phyloP scores from a whole-genome alignment of 1,140 invertebrate genomes.

The Meloidogyne hapla region DNA sequence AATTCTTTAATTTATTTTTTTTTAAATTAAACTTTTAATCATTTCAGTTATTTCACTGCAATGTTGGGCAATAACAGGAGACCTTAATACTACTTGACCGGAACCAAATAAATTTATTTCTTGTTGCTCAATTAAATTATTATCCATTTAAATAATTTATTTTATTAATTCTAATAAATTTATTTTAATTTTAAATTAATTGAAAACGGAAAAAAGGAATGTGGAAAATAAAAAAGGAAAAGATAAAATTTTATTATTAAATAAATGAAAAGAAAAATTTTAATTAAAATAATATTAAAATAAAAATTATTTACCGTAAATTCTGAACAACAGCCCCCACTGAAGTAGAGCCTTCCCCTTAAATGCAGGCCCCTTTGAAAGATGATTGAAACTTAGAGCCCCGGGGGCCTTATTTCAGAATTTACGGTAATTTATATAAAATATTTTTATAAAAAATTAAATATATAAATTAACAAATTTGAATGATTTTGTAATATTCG shows the following conservation, averaged over 20 bases:
- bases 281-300: too few relatives aligned
- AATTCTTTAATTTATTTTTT: neutral
- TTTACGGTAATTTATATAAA: too few relatives aligned
- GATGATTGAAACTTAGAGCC: too few relatives aligned
- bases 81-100: neutral
- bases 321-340: too few relatives aligned
- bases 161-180: neutral
- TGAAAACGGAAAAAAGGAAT: too few relatives aligned
- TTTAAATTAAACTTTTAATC: neutral
- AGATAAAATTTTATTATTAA: too few relatives aligned
- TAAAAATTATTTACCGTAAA: too few relatives aligned
- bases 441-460: neutral
- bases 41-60: neutral
- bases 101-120: neutral
- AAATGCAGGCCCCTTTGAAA: too few relatives aligned
- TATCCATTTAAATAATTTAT: neutral
- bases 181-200: neutral
- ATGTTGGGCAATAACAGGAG: neutral
- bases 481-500: neutral
- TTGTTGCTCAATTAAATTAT: constrained; percentile 1
- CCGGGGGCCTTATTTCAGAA: too few relatives aligned
- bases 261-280: too few relatives aligned
- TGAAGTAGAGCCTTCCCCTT: too few relatives aligned
- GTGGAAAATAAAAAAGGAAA: too few relatives aligned
- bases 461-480: neutral